Evolutionary conservation across 2,113 vertebrate species (phyloP).

Genomic region (Puma concolor): DNA sequence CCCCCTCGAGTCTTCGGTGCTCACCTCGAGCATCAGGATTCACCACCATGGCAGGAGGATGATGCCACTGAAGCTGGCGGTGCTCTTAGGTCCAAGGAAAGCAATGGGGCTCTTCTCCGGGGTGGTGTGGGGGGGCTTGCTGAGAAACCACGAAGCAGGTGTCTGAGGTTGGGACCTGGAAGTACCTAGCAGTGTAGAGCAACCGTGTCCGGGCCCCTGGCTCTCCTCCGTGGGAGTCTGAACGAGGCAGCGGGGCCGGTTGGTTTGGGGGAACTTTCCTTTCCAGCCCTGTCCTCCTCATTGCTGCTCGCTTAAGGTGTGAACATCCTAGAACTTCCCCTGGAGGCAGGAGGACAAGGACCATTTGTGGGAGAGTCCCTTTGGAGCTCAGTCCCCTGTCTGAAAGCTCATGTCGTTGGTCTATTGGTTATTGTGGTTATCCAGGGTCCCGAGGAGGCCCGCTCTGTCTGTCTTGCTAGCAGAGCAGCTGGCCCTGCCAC

Average conservation of each 20-base stretch:
- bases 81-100: accelerated
- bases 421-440: background rate
- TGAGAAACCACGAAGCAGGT: background rate
- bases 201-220: background rate
- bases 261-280: too few species aligned
- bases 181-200: accelerated
- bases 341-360: background rate
- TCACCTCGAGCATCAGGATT: background rate
- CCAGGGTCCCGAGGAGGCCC: accelerated
- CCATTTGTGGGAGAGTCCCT: background rate
- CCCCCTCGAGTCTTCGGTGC: background rate
- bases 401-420: background rate
- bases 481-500: background rate
- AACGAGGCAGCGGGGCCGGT: background rate
- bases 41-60: accelerated
- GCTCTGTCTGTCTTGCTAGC: background rate
- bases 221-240: background rate
- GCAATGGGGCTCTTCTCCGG: background rate
- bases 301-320: background rate
- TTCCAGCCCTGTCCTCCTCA: background rate
- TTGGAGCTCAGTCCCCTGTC: background rate
- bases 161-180: background rate
- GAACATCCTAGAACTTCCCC: background rate
- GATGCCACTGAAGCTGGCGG: background rate
- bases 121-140: background rate